phyloP scores from a whole-genome alignment of 2,797 vertebrate genomes.

The Alca torda region DNA sequence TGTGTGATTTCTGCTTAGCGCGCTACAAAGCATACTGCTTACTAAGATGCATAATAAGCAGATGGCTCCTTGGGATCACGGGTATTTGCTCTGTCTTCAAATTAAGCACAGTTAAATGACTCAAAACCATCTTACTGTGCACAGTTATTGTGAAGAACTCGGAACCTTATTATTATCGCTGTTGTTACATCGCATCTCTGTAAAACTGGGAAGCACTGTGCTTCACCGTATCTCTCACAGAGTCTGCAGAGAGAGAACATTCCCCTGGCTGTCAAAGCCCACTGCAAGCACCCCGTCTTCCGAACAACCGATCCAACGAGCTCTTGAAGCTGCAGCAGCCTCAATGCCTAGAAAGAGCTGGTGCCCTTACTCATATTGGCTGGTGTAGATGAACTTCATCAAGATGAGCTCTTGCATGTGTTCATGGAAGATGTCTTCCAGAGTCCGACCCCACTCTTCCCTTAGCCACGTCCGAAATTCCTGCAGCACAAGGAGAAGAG shows the following conservation, averaged over 20 bases:
- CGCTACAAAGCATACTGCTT: not conserved
- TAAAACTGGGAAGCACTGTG: not conserved
- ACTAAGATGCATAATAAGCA: not conserved
- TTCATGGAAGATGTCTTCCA: conserved; percentile 98
- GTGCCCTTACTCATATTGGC: conserved; percentile 93
- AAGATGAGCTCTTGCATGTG: conserved; percentile 99
- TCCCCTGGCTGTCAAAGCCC: not conserved
- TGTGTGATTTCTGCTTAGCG: not conserved
- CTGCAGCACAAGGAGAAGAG: conserved; percentile 66
- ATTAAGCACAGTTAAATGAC: not conserved
- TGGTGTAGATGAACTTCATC: conserved; percentile 99
- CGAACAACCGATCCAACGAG: not conserved
- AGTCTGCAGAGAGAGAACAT: not conserved
- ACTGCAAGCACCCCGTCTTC: not conserved
- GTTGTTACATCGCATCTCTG: not conserved
- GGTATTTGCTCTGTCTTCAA: not conserved
- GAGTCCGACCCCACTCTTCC: conserved; percentile 95
- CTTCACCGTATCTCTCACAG: not conserved
- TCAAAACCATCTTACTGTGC: not conserved
- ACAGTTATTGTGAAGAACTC: not conserved
- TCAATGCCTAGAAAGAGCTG: not conserved
- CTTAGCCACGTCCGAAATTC: conserved; percentile 97
- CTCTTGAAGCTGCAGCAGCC: not conserved
- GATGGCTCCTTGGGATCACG: not conserved
- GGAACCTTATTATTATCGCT: not conserved